Evolutionary conservation across 2,113 vertebrate genomes (phyloP).

Genomic region (Psophia crepitans): DNA sequence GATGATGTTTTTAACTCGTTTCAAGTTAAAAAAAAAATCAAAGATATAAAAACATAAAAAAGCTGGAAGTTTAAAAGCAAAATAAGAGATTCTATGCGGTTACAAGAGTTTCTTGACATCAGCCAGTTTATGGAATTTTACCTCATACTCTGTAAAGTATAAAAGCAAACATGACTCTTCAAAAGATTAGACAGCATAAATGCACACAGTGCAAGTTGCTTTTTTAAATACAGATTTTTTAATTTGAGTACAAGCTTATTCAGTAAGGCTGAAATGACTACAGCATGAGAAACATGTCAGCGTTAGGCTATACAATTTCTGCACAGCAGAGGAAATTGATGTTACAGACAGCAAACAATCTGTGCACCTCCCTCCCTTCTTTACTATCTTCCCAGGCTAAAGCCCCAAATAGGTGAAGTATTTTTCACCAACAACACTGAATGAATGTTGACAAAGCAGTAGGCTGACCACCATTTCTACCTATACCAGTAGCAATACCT

Average conservation of each 20-base stretch:
- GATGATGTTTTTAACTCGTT: not conserved
- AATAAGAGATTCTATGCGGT: not conserved
- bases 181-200: not conserved
- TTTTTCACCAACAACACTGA: not conserved
- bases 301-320: not conserved
- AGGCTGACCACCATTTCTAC: not conserved
- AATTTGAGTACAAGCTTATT: not conserved
- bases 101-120: not conserved
- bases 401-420: not conserved
- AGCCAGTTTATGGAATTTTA: not conserved
- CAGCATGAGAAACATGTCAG: not conserved
- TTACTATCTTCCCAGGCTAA: not conserved
- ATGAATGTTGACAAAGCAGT: not conserved
- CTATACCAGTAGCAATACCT: not conserved
- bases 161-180: not conserved
- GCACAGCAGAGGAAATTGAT: not conserved
- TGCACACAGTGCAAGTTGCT: not conserved
- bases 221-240: not conserved
- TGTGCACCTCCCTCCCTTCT: not conserved
- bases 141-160: not conserved
- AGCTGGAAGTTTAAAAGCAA: not conserved
- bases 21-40: not conserved
- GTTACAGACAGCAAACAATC: not conserved
- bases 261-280: not conserved
- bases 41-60: not conserved